phyloP scores from a whole-genome alignment of 2,797 vertebrate genomes.

The Gymnocypris eckloni region DNA sequence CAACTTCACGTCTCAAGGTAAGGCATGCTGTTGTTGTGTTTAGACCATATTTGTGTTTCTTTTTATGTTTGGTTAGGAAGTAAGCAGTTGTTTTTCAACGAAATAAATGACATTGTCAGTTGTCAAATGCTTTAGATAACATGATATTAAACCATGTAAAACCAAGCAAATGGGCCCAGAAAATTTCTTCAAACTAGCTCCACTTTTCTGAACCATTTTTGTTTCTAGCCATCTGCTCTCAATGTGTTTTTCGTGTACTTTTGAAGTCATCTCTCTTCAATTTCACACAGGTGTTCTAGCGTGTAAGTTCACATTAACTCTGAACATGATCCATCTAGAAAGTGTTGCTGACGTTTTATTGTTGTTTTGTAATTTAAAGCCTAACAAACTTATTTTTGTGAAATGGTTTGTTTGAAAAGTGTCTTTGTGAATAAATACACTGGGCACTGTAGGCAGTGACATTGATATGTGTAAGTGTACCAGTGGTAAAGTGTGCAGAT shows the following conservation, averaged over 20 bases:
- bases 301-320: background rate
- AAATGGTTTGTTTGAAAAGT: background rate
- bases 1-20: conserved; percentile 26
- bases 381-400: no score
- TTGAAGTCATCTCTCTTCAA: background rate
- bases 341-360: no score
- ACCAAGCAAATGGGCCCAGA: background rate
- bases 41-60: background rate
- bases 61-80: background rate
- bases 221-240: background rate
- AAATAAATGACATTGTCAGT: background rate
- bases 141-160: background rate
- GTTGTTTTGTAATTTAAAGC: background rate
- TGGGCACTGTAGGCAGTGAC: background rate
- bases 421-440: background rate
- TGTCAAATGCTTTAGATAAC: background rate
- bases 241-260: background rate
- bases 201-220: background rate
- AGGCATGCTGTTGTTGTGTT: conserved; percentile 7
- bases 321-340: background rate
- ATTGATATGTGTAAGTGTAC: background rate
- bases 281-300: background rate
- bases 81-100: background rate
- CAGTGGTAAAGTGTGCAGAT: background rate
- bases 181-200: background rate